Evolutionary conservation across 2,113 vertebrate genomes (phyloP), one percentile per base, ranked within the genome.

Genomic region (Xiphias gladius): DNA sequence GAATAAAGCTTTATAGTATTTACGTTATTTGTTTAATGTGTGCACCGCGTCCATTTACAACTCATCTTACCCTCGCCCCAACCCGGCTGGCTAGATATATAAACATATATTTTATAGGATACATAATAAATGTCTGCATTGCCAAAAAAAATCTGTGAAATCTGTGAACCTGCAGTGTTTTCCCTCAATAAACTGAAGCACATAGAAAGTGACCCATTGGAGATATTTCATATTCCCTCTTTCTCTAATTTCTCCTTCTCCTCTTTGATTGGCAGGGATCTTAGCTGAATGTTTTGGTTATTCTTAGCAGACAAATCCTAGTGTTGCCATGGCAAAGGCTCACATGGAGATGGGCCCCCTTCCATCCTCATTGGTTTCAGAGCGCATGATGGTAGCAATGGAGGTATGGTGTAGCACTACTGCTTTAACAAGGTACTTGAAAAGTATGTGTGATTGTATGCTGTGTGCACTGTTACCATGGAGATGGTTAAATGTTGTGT

Each of bases 371-470:
- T 66, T 68, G 84, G 85, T 86, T 57, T 73, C 6, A 24, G 70
- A 55, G 59, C 4, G 14, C 20, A 6, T 30, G 24, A 37, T 2
- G 77, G 57, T n/a, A 22, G 61, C 41, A 7, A 1, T 4, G 24
- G 13, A 48, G 30, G 63, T 41, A 19, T 3, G 48, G 43, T 43
- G 39, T 66, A 74, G 71, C 46, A 57, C 73, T 39, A 32, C 22
- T 22, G 80, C 81, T 83, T 89, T 88, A 80, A 92, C 88, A 78
- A 89, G 87, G 28, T 63, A 82, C 85, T 80, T 91, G 71, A 79
- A 87, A 87, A 80, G 69, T 89, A 89, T 65, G 85, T 86, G 83
- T 5, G 83, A 91, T 19, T 74, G 54, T 39, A 65, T 22, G 52
- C 57, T 62, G 52, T 86, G 67, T 67, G 74, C 39, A 55, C 58